Base-by-base conservation (phyloP, 2,797 vertebrate species). In the Triplophysa bombifrons region DNA sequence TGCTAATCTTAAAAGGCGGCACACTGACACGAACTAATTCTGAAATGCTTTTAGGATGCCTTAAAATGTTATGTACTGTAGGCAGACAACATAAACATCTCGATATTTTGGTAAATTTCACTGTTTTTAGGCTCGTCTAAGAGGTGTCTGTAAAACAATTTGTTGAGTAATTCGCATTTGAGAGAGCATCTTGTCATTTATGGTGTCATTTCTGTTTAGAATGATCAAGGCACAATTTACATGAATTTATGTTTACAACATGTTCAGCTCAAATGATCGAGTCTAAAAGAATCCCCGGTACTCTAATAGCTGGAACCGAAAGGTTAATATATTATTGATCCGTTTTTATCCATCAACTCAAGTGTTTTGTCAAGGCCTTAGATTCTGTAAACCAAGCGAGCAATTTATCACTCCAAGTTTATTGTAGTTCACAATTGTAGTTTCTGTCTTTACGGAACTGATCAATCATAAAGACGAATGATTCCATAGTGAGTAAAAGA, bases 341-440 rank as follows among this genome's bases (percentile, higher is more conserved):
- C 44, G 41, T 75, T 81, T 74, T 75, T 44, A 71, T 64, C 72
- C 44, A 74, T 61, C 44, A 77, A 1, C 17, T 56, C 60, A 48
- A 63, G 63, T 22, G 63, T 61, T 44, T 51, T 16, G 51, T 67
- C 13, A 51, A 56, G 50, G 41, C 73, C 51, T 46, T 38, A 55
- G 48, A 56, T 67, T 58, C 44, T 27, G 30, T 30, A 68, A 48
- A 38, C 22, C 64, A 2, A 76, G 74, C 0, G 3, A 58, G 22
- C 1, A 1, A 30, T 68, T 48, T 34, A 44, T 58, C 38, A 20
- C 19, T 20, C 17, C 16, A 3, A 17, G 65, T 34, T 48, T 48
- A 48, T 46, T 20, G 13, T 8, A 58, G 17, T 25, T 60, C 41
- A 60, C 48, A 17, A 68, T n/a, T n/a, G n/a, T n/a, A n/a, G n/a